Evolutionary conservation across 2,113 vertebrate species (phyloP), one percentile per base, ranked within the genome.

Genomic region (Bostrychus sinensis): DNA sequence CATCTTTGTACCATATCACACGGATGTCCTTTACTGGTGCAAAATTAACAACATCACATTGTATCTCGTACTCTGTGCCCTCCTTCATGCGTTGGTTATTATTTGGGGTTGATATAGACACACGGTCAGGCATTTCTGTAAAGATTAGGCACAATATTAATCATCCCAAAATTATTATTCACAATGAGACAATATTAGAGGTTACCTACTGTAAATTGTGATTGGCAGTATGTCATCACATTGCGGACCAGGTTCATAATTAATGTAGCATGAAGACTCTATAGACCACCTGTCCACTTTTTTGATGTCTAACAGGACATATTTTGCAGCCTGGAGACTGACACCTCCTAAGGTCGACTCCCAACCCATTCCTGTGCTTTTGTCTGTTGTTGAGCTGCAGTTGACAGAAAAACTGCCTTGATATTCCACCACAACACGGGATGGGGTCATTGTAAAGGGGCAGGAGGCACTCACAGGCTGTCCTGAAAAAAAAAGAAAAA

Each of bases 121-220:
- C 82, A 17, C 2, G 62, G 13, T 80, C 70, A 7, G 90, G 85
- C 3, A 2, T 41, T 77, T 90, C 89, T 91, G 77, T 13, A 39
- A 48, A 25, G 11, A 48, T 32, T 32, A 32, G 8, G 30, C 3
- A n/a, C n/a, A 11, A 38, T 38, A 38, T 38, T 6, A 13, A 38
- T 11, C 9, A 38, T 38, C 1, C 8, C 30, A 32, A 32, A 32
- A 1, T 32, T 32, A 32, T 32, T 32, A 25, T 2, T 6, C 34
- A 5, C n/a, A n/a, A n/a, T n/a, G n/a, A 19, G 2, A 48, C 16
- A 10, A 17, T 30, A 6, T 14, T 0, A 34, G 30, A 16, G 42
- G 5, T 8, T 38, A 83, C 89, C 88, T 54, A 91, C 90, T 75
- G 66, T 91, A 91, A 30, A 93, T 16, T 0, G 0, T 64, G 79